Conservation (phyloP, 2,888 invertebrate species). For the Sabatieria punctata region DNA sequence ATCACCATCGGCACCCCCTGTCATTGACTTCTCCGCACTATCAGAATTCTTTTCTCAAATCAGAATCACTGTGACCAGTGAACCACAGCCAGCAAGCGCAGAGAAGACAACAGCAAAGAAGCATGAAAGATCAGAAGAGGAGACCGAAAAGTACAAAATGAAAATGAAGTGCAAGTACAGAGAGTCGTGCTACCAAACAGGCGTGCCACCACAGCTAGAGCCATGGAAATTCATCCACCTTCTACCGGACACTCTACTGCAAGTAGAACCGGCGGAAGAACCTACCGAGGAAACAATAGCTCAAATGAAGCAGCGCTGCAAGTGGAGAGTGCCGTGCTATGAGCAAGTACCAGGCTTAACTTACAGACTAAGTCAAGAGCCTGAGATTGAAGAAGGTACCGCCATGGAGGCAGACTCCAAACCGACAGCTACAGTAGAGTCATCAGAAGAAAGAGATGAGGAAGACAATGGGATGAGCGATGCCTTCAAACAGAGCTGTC, state of each 20-base stretch:
- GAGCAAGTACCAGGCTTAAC: neutral
- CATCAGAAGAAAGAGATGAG: neutral
- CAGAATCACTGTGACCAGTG: neutral
- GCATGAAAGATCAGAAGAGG: neutral
- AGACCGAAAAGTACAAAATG: neutral
- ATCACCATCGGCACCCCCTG: too few relatives aligned
- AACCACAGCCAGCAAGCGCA: neutral
- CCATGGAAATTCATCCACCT: too few relatives aligned
- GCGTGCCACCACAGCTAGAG: too few relatives aligned
- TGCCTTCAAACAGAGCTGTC: conserved; percentile 15
- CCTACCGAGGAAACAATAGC: conserved; percentile 15
- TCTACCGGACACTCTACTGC: too few relatives aligned
- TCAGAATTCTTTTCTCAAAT: too few relatives aligned
- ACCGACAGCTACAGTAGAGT: neutral
- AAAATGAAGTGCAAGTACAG: neutral
- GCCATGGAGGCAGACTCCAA: neutral
- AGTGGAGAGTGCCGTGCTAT: conserved; percentile 34
- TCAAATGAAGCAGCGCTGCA: conserved; percentile 15
- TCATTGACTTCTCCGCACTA: too few relatives aligned
- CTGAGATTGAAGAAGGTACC: conserved; percentile 3
- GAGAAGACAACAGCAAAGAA: neutral
- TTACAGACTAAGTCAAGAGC: conserved; percentile 1
- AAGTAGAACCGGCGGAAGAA: neutral
- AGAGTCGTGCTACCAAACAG: neutral
- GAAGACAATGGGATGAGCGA: neutral